Base-by-base conservation (phyloP, 2,888 invertebrate genomes). In the Notocelia uddmanniana region DNA sequence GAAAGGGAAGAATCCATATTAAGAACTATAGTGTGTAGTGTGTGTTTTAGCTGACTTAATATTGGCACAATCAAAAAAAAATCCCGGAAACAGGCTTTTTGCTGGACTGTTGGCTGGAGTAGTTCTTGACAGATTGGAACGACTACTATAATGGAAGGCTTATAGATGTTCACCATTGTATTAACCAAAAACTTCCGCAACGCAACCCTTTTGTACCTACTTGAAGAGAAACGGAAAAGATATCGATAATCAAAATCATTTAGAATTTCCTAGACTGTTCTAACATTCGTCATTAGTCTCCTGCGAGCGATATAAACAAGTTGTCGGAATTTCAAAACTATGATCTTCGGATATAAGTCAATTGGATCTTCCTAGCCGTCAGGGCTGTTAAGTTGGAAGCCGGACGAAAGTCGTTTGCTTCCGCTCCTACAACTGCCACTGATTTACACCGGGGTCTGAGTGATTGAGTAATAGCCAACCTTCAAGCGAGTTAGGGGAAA, bases 371-470 rank as follows among this genome's bases (percentile, higher is more conserved):
- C 71, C 71, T 71, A 67, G 66, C 59, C 23, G 45, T 55, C 66
- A 31, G 45, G 59, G 59, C 63, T n/a, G 55, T 62, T 72, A 68
- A 71, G 71, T 71, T 71, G 59, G 66, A 48, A 58, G 68, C 62
- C 72, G 72, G 72, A 72, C 58, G 66, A 58, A 26, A 57, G 57
- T 66, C 66, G 67, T 54, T 55, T 48, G 72, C 76, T 82, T 82
- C 82, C 82, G 81, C 64, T 79, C 74, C 77, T 78, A 59, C 67
- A 54, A 70, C 71, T 60, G 71, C 75, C 69, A 74, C 62, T 78
- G 79, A 82, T 82, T 80, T 78, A 77, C 73, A 55, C 76, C 63
- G 74, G 76, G 81, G 73, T 21, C 66, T 41, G 48, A 15, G 54
- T 55, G 68, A 72, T 72, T 72, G 70, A 59, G 72, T 72, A 72